These are phyloP conservation scores for Motacilla tschutschensis DNA, from an alignment of 2,113 vertebrate species.

Conservation along the genomic window DNA sequence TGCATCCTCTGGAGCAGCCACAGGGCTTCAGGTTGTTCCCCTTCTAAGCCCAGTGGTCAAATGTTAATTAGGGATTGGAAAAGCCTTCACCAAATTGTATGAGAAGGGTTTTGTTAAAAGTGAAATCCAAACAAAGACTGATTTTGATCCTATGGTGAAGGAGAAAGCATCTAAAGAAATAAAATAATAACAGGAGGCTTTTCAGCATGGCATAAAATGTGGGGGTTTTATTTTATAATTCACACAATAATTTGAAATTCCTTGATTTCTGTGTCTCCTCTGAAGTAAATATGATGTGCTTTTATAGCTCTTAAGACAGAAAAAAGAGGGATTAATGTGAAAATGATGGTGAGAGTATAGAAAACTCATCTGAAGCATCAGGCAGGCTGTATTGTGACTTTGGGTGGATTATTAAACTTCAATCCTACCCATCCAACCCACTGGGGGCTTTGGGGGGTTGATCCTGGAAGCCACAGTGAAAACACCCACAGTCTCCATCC, in stretches of 20 bases:
- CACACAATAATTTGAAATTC: background rate
- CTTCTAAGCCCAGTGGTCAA: background rate
- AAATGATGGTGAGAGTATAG: background rate
- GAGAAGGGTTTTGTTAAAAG: background rate
- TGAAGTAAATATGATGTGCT: background rate
- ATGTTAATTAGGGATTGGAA: background rate
- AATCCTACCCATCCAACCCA: background rate
- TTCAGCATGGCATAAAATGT: background rate
- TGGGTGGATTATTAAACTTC: background rate
- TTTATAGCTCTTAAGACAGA: background rate
- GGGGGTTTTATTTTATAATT: background rate
- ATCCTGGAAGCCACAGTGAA: background rate
- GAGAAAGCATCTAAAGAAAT: background rate
- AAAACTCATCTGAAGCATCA: background rate
- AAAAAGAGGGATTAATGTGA: background rate
- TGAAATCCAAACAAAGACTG: background rate
- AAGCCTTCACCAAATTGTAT: background rate
- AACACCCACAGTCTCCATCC: background rate
- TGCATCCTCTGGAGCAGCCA: background rate
- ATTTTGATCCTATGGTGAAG: background rate
- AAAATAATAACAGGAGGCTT: background rate
- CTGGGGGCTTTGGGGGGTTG: background rate
- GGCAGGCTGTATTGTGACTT: background rate
- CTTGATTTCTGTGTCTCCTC: background rate
- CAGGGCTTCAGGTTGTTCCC: background rate